phyloP scores from a whole-genome alignment of 2,797 vertebrate species.

The Ispidina lecontei region DNA sequence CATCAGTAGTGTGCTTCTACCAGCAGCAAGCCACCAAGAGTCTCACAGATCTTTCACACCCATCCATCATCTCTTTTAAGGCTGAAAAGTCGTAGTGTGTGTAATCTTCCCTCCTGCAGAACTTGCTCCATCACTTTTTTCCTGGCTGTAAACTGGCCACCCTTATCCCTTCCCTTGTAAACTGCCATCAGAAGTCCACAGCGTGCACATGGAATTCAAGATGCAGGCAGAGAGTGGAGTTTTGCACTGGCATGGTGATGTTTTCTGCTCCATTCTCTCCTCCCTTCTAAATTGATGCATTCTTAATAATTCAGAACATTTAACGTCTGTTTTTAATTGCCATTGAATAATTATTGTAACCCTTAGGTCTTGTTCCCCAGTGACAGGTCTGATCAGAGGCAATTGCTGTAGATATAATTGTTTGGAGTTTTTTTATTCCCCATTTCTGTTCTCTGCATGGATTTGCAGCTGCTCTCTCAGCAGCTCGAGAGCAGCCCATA shows the following conservation, averaged over 20 bases:
- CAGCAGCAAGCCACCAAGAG: neutral
- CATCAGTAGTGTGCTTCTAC: rapidly evolving
- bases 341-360: neutral
- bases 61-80: neutral
- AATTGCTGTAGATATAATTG: neutral
- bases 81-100: neutral
- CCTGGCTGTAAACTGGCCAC: neutral
- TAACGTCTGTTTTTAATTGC: neutral
- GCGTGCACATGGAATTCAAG: neutral
- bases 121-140: neutral
- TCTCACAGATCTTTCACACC: neutral
- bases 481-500: neutral
- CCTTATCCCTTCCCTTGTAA: neutral
- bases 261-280: neutral
- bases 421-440: neutral
- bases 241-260: neutral
- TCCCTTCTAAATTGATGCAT: neutral
- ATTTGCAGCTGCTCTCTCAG: neutral
- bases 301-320: neutral
- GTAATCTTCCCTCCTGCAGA: neutral
- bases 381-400: neutral
- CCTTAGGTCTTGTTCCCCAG: neutral
- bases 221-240: neutral
- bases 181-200: rapidly evolving
- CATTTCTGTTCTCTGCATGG: neutral